These are phyloP conservation scores for Heliocidaris tuberculata DNA, from an alignment of 35 echinoderm and acorn worm species.

Conservation along the genomic window DNA sequence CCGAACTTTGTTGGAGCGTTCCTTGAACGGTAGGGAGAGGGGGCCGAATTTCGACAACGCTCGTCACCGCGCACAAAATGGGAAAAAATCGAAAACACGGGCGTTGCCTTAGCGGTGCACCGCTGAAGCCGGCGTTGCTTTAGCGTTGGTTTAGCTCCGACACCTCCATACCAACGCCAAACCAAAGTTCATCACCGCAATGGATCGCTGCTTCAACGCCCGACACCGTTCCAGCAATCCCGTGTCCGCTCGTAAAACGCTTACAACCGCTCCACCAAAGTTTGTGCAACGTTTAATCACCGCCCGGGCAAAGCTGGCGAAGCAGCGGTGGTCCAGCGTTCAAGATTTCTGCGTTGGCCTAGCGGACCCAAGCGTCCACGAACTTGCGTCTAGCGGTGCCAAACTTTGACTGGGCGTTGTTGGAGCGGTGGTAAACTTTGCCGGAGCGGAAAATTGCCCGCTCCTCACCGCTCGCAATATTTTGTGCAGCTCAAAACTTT, in stretches of 20 bases:
- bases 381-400: slow-evolving; percentile 38
- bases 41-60: slow-evolving; percentile 41
- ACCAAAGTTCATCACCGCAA: slow-evolving; percentile 37
- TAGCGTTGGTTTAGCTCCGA: background rate
- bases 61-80: slow-evolving; percentile 39
- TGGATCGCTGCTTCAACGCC: slow-evolving; percentile 43
- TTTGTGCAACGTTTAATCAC: slow-evolving; percentile 35
- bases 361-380: slow-evolving; percentile 38
- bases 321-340: slow-evolving; percentile 37
- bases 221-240: slow-evolving; percentile 33
- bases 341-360: slow-evolving; percentile 41
- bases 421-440: slow-evolving; percentile 39
- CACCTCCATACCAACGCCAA: slow-evolving; percentile 43
- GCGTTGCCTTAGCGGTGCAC: slow-evolving; percentile 40
- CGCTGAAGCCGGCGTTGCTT: slow-evolving; percentile 24
- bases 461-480: slow-evolving; percentile 41
- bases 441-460: slow-evolving; percentile 13
- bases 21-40: slow-evolving; percentile 39
- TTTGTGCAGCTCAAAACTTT: slow-evolving; percentile 44
- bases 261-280: slow-evolving; percentile 38
- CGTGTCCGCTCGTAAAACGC: slow-evolving; percentile 38
- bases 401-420: slow-evolving; percentile 37
- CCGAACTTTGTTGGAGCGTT: slow-evolving; percentile 14
- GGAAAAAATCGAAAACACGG: slow-evolving; percentile 29
- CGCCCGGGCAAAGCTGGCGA: slow-evolving; percentile 30